Percentiles rank a stretch among this genome's conserved stretches.
Evolutionary conservation across 2,888 invertebrate genomes (phyloP).

Genomic region (Steromphala cineraria): DNA sequence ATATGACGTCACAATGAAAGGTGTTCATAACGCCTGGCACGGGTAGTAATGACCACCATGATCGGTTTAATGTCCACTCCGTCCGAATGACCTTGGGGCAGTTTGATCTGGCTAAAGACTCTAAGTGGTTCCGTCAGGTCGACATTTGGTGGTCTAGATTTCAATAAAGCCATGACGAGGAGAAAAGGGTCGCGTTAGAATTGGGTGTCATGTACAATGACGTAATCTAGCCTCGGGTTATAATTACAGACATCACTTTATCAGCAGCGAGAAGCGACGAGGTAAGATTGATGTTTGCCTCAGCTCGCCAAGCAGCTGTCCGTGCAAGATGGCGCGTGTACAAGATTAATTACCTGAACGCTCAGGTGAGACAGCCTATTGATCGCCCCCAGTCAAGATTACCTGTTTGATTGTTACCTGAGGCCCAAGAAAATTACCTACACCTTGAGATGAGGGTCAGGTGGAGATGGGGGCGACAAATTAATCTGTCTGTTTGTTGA

Average conservation of each 20-base stretch:
- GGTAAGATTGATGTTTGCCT: not conserved
- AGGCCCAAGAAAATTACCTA: slow-evolving; percentile 14
- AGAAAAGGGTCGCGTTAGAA: no score
- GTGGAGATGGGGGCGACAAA: not conserved
- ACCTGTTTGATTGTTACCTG: slow-evolving; percentile 18
- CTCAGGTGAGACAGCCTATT: slow-evolving; percentile 1
- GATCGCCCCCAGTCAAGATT: slow-evolving; percentile 7
- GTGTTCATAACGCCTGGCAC: no score
- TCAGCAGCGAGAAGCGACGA: not conserved
- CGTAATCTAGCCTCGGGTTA: no score
- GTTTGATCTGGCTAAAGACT: no score
- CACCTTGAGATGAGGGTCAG: slow-evolving; percentile 2
- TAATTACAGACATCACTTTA: not conserved
- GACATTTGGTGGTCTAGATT: no score
- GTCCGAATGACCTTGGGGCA: no score
- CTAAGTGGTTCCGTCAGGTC: no score
- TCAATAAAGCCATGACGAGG: no score
- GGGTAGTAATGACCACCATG: no score
- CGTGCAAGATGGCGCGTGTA: not conserved
- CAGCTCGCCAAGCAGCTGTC: not conserved
- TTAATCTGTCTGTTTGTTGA: not conserved
- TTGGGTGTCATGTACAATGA: no score
- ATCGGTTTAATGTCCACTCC: no score
- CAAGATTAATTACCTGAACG: slow-evolving; percentile 10
- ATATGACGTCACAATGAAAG: no score